These are phyloP conservation scores for Styela plicata DNA, from an alignment of 23 tunicate genomes.

Conservation along the genomic window DNA sequence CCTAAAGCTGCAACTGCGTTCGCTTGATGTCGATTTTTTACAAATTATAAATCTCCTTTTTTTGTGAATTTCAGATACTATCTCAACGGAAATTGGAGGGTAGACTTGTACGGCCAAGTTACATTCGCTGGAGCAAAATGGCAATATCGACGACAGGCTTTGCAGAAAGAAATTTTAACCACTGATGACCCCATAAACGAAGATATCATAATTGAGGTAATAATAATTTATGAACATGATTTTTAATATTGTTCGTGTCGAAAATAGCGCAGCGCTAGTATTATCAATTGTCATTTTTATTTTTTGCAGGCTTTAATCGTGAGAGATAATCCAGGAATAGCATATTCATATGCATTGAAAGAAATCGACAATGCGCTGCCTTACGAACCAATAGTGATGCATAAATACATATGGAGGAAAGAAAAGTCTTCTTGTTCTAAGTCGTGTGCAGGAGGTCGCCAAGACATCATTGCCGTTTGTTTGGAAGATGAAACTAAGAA, in stretches of 20 bases:
- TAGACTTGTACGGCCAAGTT: slow-evolving; percentile 66
- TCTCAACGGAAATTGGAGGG: slow-evolving; percentile 84
- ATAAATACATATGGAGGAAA: slow-evolving; percentile 37
- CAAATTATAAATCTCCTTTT: too few relatives aligned
- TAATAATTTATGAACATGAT: not conserved
- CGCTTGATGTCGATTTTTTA: not conserved
- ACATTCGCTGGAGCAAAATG: slow-evolving; percentile 74
- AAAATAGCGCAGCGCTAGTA: not conserved
- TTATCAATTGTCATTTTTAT: not conserved
- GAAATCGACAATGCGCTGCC: slow-evolving; percentile 33
- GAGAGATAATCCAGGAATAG: slow-evolving; percentile 69
- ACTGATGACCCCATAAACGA: slow-evolving; percentile 61
- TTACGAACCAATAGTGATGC: not conserved
- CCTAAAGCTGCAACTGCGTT: not conserved
- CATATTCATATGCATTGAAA: slow-evolving; percentile 64
- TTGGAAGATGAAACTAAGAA: slow-evolving; percentile 17
- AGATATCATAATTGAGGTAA: slow-evolving; percentile 79
- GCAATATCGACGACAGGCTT: slow-evolving; percentile 62
- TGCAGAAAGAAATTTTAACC: slow-evolving; percentile 43
- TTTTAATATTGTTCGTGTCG: not conserved
- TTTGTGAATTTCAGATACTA: slow-evolving; percentile 39
- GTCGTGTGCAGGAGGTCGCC: slow-evolving; percentile 90
- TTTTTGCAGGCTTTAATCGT: slow-evolving; percentile 66
- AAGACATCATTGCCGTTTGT: slow-evolving; percentile 31
- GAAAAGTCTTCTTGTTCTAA: slow-evolving; percentile 48